Percentiles rank a stretch among this genome's conserved stretches.
Evolutionary conservation across 2,113 vertebrate species (phyloP).

Genomic region (Hippocampus zosterae): DNA sequence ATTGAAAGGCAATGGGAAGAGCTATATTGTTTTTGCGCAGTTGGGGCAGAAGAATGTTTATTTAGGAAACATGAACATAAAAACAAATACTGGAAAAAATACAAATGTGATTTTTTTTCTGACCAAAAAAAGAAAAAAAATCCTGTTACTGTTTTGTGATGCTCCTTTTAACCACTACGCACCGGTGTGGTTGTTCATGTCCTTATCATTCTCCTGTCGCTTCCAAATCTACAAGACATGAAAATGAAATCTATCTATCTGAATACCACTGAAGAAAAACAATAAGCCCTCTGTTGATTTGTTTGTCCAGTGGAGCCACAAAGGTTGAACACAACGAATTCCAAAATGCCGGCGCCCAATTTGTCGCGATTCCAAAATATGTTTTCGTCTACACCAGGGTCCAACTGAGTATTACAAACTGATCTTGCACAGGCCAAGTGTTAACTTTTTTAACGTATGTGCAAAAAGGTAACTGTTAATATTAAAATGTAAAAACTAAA

Average conservation of each 20-base stretch:
- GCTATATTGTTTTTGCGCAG: not conserved
- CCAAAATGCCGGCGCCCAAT: not conserved
- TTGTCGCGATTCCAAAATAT: not conserved
- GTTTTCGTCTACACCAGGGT: not conserved
- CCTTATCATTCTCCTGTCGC: conserved; percentile 73
- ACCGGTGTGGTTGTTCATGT: conserved; percentile 79
- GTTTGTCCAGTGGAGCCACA: not conserved
- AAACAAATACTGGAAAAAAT: conserved; percentile 34
- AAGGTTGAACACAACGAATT: not conserved
- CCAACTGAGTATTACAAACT: too few species aligned
- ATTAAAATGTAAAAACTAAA: not conserved
- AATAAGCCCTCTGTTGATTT: not conserved
- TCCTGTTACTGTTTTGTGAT: not conserved
- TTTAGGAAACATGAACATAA: conserved; percentile 55
- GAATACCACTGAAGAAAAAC: not conserved
- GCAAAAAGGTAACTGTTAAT: too few species aligned
- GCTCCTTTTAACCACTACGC: conserved; percentile 55
- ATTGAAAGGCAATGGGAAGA: not conserved
- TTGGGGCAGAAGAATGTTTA: conserved; percentile 44
- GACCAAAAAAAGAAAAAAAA: conserved; percentile 10
- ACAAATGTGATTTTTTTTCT: conserved; percentile 14
- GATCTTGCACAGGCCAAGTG: not conserved
- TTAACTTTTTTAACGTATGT: not conserved
- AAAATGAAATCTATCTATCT: not conserved
- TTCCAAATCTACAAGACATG: conserved; percentile 86